phyloP scores from a whole-genome alignment of 2,797 vertebrate species.

The Columba guinea region DNA sequence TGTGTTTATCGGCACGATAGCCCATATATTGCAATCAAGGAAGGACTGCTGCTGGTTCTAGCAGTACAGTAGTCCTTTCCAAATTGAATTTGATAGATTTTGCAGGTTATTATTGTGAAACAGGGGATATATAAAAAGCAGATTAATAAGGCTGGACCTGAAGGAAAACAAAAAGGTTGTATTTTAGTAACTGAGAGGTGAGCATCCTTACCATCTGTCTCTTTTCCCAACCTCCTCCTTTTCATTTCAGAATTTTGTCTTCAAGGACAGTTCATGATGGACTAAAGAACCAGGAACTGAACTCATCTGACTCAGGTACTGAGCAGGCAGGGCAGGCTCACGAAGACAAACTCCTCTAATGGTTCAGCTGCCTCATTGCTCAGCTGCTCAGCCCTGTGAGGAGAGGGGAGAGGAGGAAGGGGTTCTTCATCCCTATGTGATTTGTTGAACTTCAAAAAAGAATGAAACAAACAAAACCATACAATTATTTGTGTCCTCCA shows the following conservation, averaged over 20 bases:
- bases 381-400: not conserved
- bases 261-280: constrained; percentile 76
- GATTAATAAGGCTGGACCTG: not conserved
- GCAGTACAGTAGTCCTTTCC: not conserved
- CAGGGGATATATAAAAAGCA: not conserved
- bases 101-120: not conserved
- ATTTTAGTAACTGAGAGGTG: not conserved
- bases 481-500: not conserved
- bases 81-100: not conserved
- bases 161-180: not conserved
- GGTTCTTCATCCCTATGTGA: not conserved
- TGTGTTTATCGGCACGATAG: not conserved
- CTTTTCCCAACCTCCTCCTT: not conserved
- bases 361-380: not conserved
- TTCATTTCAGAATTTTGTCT: constrained; percentile 72
- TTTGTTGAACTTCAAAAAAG: not conserved
- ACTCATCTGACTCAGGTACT: constrained; percentile 77
- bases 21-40: not conserved
- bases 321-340: not conserved
- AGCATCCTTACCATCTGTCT: not conserved
- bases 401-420: not conserved
- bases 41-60: not conserved
- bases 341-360: not conserved
- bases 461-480: not conserved
- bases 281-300: constrained; percentile 77